Percentiles rank a stretch among this genome's conserved stretches.
Evolutionary conservation across 1,140 invertebrate species (phyloP).

Genomic region (Anthonomus grandis): DNA sequence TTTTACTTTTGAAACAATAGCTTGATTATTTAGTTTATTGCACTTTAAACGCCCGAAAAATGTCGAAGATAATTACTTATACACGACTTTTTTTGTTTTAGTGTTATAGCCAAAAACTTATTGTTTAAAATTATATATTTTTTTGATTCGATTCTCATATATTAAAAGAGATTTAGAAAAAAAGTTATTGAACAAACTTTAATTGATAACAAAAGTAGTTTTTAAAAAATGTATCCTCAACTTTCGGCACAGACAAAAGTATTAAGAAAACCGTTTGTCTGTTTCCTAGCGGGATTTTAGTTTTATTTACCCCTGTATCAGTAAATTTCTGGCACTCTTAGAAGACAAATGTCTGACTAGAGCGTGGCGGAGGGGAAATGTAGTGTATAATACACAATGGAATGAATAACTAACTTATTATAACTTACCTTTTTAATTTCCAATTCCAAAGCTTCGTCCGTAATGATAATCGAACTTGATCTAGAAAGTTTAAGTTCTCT

Average conservation of each 20-base stretch:
- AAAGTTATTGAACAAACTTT: too few species aligned
- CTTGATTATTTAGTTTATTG: too few species aligned
- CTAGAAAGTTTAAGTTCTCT: conserved; percentile 50
- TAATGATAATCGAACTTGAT: conserved; percentile 55
- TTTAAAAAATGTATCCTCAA: neutral
- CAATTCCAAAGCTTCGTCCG: conserved; percentile 59
- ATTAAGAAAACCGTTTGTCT: neutral
- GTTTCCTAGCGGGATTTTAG: neutral
- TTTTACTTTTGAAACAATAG: too few species aligned
- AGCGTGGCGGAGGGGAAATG: conserved; percentile 2
- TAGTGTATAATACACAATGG: too few species aligned
- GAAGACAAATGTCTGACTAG: neutral
- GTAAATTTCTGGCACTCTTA: neutral
- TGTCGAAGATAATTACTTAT: too few species aligned
- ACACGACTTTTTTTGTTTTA: too few species aligned
- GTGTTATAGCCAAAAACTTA: too few species aligned
- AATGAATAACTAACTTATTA: neutral
- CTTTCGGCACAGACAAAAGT: neutral
- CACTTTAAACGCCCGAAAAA: too few species aligned
- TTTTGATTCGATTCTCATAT: too few species aligned
- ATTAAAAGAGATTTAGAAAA: too few species aligned
- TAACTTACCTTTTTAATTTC: conserved; percentile 56
- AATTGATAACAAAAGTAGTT: neutral
- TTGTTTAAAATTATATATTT: too few species aligned
- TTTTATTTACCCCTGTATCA: neutral